These are phyloP conservation scores for Oryzias curvinotus DNA, from an alignment of 2,113 vertebrate species.

Conservation along the genomic window DNA sequence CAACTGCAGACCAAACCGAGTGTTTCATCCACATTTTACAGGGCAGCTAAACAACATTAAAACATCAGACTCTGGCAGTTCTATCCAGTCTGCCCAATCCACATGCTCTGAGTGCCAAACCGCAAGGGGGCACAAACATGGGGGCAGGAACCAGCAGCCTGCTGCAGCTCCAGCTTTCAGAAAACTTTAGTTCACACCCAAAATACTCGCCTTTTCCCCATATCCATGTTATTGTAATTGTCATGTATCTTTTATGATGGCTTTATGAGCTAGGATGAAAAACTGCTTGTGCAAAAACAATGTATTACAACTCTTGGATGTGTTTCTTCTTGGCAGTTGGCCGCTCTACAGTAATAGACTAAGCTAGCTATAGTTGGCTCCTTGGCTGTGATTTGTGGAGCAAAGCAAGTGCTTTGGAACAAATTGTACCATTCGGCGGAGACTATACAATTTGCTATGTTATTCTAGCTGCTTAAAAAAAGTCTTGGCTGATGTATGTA, in stretches of 20 bases:
- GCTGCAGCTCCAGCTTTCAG: slow-evolving; percentile 52
- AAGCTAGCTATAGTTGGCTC: slow-evolving; percentile 63
- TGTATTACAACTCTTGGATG: slow-evolving; percentile 73
- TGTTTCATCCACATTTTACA: slow-evolving; percentile 19
- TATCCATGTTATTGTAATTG: slow-evolving; percentile 67
- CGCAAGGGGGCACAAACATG: slow-evolving; percentile 41
- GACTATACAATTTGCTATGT: slow-evolving; percentile 61
- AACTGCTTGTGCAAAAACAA: slow-evolving; percentile 71
- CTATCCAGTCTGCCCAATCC: slow-evolving; percentile 44
- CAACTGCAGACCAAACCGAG: slow-evolving; percentile 12
- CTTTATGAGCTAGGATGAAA: slow-evolving; percentile 55
- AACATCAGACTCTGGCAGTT: slow-evolving; percentile 41
- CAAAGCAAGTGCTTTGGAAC: slow-evolving; percentile 65
- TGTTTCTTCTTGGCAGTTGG: slow-evolving; percentile 65
- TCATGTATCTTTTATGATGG: slow-evolving; percentile 62
- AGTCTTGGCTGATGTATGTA: slow-evolving; percentile 55
- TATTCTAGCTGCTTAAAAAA: slow-evolving; percentile 61
- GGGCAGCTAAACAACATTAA: slow-evolving; percentile 38
- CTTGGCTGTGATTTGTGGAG: slow-evolving; percentile 61
- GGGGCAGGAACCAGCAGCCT: slow-evolving; percentile 29
- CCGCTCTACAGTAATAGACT: slow-evolving; percentile 58
- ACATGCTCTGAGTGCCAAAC: slow-evolving; percentile 46
- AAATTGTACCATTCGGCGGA: slow-evolving; percentile 62
- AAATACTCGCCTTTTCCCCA: slow-evolving; percentile 37
- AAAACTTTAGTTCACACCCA: slow-evolving; percentile 54